Percentiles rank a stretch among this genome's conserved stretches.
Evolutionary conservation across 2,888 invertebrate species (phyloP).

Genomic region (Stegophylla sp.): DNA sequence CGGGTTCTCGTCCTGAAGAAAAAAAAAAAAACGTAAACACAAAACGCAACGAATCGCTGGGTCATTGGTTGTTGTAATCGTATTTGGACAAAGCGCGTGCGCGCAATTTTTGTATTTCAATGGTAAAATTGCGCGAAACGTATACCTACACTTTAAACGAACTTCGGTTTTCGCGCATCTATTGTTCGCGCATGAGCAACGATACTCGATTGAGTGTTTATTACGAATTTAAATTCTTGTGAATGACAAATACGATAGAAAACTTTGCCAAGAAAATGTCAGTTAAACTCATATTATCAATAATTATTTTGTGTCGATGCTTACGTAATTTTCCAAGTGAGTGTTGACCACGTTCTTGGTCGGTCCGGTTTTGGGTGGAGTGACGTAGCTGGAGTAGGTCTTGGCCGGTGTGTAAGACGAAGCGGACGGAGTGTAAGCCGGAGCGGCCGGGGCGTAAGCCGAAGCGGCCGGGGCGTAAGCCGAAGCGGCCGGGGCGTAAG

Average conservation of each 20-base stretch:
- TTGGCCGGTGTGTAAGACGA: conserved; percentile 56
- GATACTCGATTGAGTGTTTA: too few relatives aligned
- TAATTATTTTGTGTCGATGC: conserved; percentile 6
- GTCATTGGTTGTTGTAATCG: conserved; percentile 10
- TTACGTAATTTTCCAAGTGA: conserved; percentile 60
- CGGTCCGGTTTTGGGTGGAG: conserved; percentile 46
- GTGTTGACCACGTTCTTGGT: conserved; percentile 58
- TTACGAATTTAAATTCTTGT: too few relatives aligned
- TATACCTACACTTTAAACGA: too few relatives aligned
- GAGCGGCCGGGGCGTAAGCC: neutral
- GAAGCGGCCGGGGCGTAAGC: conserved; percentile 34
- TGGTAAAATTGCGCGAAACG: too few relatives aligned
- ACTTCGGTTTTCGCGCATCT: too few relatives aligned
- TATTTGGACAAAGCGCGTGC: neutral
- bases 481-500: conserved; percentile 36
- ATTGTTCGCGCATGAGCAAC: too few relatives aligned
- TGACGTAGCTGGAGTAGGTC: conserved; percentile 43
- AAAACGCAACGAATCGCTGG: conserved; percentile 15
- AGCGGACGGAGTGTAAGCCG: conserved; percentile 9
- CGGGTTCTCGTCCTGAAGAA: conserved; percentile 60
- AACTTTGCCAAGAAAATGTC: too few relatives aligned
- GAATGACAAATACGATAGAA: too few relatives aligned
- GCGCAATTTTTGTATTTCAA: too few relatives aligned
- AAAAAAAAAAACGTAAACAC: conserved; percentile 1
- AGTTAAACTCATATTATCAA: too few relatives aligned